Evolutionary conservation across 2,888 invertebrate species (phyloP).

Genomic region (Agrotis exclamationis): DNA sequence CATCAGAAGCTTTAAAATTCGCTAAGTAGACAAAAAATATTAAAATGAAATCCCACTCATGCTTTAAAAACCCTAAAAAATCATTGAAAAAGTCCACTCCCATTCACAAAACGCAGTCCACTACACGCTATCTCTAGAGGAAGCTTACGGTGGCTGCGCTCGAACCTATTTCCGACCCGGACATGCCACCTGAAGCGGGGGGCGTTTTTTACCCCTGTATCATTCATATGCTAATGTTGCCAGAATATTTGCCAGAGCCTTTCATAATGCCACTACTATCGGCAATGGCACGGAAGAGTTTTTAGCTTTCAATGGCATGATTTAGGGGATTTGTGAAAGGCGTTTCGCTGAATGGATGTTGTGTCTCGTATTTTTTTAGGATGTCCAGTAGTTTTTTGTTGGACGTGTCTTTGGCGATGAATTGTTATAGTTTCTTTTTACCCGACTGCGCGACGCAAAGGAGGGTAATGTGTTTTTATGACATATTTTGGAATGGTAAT

Average conservation of each 20-base stretch:
- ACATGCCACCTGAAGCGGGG: slow-evolving; percentile 80
- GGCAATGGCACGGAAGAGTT: slow-evolving; percentile 66
- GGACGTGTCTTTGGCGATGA: background rate
- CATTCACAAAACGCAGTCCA: slow-evolving; percentile 50
- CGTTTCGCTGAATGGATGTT: slow-evolving; percentile 33
- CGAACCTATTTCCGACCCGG: slow-evolving; percentile 83
- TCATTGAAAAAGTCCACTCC: background rate
- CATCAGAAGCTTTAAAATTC: no score
- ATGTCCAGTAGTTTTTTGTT: background rate
- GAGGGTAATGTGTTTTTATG: no score
- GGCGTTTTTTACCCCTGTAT: slow-evolving; percentile 80
- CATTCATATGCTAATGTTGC: slow-evolving; percentile 88
- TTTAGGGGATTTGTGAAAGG: slow-evolving; percentile 49
- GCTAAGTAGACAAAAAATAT: no score
- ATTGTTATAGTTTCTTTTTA: background rate
- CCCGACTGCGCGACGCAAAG: no score
- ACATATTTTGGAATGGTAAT: background rate
- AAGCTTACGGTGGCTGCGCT: slow-evolving; percentile 68
- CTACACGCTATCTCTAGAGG: slow-evolving; percentile 63
- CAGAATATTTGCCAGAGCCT: slow-evolving; percentile 75
- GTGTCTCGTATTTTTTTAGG: slow-evolving; percentile 45
- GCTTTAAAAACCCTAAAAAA: background rate
- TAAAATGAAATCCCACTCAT: no score
- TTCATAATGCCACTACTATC: slow-evolving; percentile 62
- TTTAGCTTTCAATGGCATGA: slow-evolving; percentile 59